Evolutionary conservation across 2,797 vertebrate genomes (phyloP).

Genomic region (Hapalemur alaotrensis): DNA sequence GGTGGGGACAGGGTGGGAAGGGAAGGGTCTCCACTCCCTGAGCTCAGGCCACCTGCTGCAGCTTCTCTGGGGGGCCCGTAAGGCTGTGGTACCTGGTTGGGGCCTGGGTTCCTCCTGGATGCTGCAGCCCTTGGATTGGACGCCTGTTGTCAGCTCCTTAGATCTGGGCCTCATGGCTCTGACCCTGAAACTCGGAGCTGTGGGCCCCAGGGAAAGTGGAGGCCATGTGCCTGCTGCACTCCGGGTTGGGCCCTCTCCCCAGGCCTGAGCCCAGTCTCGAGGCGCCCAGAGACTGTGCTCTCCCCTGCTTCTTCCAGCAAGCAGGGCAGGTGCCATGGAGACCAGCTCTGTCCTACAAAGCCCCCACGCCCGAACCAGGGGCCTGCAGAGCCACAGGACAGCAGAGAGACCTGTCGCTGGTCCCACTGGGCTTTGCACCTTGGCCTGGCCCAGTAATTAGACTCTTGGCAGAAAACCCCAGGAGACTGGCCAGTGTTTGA

Average conservation of each 20-base stretch:
- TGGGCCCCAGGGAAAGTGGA: background rate
- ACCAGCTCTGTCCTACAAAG: background rate
- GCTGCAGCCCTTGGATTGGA: background rate
- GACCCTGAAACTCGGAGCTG: background rate
- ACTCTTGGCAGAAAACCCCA: background rate
- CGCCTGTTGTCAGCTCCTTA: background rate
- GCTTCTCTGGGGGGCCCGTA: background rate
- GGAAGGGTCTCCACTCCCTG: background rate
- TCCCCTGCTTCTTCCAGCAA: background rate
- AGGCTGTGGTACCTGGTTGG: background rate
- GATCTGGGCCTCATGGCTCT: background rate
- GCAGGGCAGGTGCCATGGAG: background rate
- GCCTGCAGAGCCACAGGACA: background rate
- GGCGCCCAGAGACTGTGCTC: background rate
- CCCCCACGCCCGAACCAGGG: background rate
- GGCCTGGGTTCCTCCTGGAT: background rate
- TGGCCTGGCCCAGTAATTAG: background rate
- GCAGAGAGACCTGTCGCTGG: background rate
- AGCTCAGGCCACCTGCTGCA: background rate
- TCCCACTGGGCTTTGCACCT: background rate
- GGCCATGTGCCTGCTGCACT: background rate
- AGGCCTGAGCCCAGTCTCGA: background rate
- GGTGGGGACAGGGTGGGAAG: too few species aligned
- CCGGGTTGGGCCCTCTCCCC: background rate
- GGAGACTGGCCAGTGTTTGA: background rate